A percentile compares a stretch with the other conserved stretches of the same genome.
These are phyloP conservation scores for Chionomys nivalis DNA, from an alignment of 2,113 vertebrate genomes.

Conservation along the genomic window DNA sequence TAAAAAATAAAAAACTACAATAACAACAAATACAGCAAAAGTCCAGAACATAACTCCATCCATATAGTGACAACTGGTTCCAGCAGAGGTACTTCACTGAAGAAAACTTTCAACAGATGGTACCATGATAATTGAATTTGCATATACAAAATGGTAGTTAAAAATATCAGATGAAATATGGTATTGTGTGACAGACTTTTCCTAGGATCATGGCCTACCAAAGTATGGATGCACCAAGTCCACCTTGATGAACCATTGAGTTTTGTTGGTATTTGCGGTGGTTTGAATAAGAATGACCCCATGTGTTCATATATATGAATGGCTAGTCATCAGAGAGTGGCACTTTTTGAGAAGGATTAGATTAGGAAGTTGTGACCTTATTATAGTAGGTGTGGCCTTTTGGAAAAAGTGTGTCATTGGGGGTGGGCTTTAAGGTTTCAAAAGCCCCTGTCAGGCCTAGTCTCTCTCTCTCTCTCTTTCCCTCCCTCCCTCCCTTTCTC, in stretches of 20 bases:
- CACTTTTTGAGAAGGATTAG: background rate
- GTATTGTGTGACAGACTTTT: background rate
- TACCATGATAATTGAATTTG: background rate
- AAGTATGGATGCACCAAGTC: background rate
- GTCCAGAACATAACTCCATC: background rate
- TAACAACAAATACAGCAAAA: background rate
- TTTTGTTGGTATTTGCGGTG: background rate
- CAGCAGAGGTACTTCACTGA: background rate
- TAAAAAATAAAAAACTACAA: background rate
- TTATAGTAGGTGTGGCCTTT: background rate
- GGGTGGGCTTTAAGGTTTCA: background rate
- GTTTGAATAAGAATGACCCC: background rate
- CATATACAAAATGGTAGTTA: background rate
- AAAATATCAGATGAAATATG: background rate
- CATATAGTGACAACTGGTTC: slow-evolving; percentile 17
- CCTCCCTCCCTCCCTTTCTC: too few species aligned
- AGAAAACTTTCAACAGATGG: background rate
- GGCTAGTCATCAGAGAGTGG: background rate
- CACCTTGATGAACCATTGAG: background rate
- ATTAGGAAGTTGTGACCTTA: background rate
- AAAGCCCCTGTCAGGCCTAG: background rate
- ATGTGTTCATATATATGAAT: background rate
- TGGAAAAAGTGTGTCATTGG: background rate
- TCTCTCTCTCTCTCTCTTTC: background rate
- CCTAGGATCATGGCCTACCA: background rate